Evolutionary conservation across 2,888 invertebrate species (phyloP).

Genomic region (Rhamnusium bicolor): DNA sequence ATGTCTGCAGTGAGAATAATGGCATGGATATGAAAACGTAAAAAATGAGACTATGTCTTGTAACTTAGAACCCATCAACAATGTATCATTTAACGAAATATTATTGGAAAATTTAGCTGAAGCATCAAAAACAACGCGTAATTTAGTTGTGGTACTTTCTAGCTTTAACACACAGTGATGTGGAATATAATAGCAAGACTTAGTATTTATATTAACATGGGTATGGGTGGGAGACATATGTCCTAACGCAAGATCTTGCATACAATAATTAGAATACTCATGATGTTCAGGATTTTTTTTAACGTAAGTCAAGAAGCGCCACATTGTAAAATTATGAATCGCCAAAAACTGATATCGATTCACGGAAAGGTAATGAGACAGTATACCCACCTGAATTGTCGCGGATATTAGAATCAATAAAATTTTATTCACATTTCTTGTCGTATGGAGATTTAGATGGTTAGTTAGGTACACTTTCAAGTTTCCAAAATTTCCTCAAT

Average conservation of each 20-base stretch:
- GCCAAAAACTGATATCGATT: neutral
- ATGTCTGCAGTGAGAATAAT: constrained; percentile 27
- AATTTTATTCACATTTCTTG: constrained; percentile 31
- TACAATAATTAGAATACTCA: constrained; percentile 26
- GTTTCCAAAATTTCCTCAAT: constrained; percentile 30
- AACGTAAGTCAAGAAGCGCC: neutral
- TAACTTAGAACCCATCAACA: constrained; percentile 28
- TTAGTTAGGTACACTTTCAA: constrained; percentile 19
- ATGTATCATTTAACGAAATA: constrained; percentile 41
- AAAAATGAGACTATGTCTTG: constrained; percentile 25
- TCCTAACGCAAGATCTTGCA: constrained; percentile 34
- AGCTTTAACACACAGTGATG: constrained; percentile 50
- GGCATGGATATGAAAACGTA: constrained; percentile 13
- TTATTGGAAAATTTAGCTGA: constrained; percentile 40
- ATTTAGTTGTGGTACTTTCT: constrained; percentile 44
- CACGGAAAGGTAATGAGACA: constrained; percentile 36
- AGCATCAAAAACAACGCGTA: constrained; percentile 52
- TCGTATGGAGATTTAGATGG: constrained; percentile 23
- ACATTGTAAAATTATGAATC: neutral
- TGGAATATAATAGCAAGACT: constrained; percentile 52
- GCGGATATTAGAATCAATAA: constrained; percentile 10
- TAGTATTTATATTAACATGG: no score
- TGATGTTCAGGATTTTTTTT: neutral
- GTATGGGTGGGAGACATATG: constrained; percentile 30
- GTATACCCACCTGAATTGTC: constrained; percentile 32